These are phyloP conservation scores for Ochropleura leucogaster DNA, from an alignment of 2,888 invertebrate species.

Conservation along the genomic window DNA sequence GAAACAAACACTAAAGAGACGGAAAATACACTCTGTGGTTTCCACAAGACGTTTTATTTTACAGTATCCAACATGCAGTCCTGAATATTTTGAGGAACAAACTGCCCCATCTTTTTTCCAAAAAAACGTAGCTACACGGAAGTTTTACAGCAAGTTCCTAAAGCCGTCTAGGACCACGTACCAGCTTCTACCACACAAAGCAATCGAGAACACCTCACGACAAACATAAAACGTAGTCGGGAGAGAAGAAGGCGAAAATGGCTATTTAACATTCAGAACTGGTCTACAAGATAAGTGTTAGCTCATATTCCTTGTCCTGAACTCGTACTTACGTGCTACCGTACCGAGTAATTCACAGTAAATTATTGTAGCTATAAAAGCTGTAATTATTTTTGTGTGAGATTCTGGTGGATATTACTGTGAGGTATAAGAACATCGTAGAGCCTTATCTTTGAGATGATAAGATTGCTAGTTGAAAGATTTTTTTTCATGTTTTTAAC, in stretches of 20 bases:
- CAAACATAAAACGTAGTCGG: constrained; percentile 42
- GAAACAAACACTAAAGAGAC: no score
- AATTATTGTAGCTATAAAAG: constrained; percentile 77
- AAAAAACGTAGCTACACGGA: constrained; percentile 2
- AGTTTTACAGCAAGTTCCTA: background rate
- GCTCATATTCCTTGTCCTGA: constrained; percentile 64
- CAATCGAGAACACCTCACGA: constrained; percentile 38
- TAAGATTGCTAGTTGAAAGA: background rate
- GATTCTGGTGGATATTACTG: constrained; percentile 45
- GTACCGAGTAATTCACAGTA: constrained; percentile 68
- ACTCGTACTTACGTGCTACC: constrained; percentile 49
- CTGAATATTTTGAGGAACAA: background rate
- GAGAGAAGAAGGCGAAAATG: constrained; percentile 42
- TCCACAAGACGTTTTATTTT: background rate
- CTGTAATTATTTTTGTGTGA: constrained; percentile 78
- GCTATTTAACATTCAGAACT: constrained; percentile 72
- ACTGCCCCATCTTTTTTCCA: no score
- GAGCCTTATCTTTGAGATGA: background rate
- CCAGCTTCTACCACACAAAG: constrained; percentile 18
- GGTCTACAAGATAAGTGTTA: constrained; percentile 71
- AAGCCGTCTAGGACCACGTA: constrained; percentile 14
- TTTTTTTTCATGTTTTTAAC: background rate
- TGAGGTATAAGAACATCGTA: background rate
- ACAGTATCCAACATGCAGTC: background rate
- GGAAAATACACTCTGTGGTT: background rate